phyloP scores from a whole-genome alignment of 2,797 vertebrate species.

The Platyrinchus mystaceus region DNA sequence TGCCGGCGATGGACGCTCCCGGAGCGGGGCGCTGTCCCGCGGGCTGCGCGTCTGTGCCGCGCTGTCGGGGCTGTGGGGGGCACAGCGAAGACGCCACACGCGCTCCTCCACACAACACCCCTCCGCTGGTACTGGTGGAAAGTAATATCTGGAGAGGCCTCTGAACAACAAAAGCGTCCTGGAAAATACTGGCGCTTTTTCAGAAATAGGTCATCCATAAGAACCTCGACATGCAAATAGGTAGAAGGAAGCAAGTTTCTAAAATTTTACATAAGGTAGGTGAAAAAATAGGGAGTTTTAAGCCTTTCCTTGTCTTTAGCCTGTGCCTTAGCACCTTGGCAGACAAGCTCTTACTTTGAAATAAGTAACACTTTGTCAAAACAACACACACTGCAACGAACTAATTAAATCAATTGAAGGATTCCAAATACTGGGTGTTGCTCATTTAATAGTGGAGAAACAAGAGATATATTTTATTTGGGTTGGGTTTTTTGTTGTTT shows the following conservation, averaged over 20 bases:
- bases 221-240: background rate
- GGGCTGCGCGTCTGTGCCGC: background rate
- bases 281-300: background rate
- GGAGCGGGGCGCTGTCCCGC: background rate
- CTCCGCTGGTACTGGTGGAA: accelerated
- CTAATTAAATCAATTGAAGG: background rate
- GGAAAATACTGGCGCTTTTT: background rate
- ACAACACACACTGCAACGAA: background rate
- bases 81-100: accelerated
- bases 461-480: background rate
- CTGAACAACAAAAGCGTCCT: background rate
- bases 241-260: background rate
- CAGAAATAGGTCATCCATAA: background rate
- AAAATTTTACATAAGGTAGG: background rate
- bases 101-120: accelerated
- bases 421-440: background rate
- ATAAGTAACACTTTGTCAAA: background rate
- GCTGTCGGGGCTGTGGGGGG: accelerated
- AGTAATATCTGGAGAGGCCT: background rate
- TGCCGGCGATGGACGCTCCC: accelerated
- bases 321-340: background rate
- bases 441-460: background rate
- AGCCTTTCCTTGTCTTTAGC: background rate
- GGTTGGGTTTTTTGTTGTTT: too few relatives aligned
- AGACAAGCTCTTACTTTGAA: background rate